Base-by-base conservation (phyloP, 2,797 vertebrate species). In the Myioborus miniatus region DNA sequence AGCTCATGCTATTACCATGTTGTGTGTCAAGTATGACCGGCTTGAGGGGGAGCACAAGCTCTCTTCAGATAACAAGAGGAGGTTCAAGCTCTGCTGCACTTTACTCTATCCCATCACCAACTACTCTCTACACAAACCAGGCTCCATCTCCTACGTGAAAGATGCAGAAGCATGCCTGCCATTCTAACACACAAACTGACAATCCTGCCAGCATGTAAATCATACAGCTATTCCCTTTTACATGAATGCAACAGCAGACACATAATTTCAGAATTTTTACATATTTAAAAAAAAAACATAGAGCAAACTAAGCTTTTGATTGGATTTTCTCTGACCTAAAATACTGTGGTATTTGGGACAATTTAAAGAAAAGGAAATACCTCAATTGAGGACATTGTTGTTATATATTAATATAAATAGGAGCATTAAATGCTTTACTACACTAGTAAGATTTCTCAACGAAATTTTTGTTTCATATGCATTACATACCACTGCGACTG, bases 211-310 rank as follows among this genome's bases (percentile, higher is more conserved):
- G 36, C 39, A 24, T 1, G 8, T 50, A 68, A 67, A 81, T 55
- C 21, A 64, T 11, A 36, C 15, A 69, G 16, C 16, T 20, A 8
- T 11, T 68, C 56, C 64, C 22, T 36, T 77, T 64, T 30, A 32
- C 29, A 37, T 30, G 23, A 80, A 53, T 30, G 8, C 15, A 83
- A 74, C 18, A 77, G n/a, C 36, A 88, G 19, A 47, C 32, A 90
- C 26, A 60, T 8, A 8, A 50, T 27, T 67, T 65, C 67, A 56
- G 34, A 32, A 2, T 37, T 30, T 81, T 53, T 34, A 18, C 18
- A 0, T 14, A 1, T 8, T 62, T 64, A 14, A 46, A 0, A 27
- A 47, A 21, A 23, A 34, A 36, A 8, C 8, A 10, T 8, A 56
- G n/a, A 87, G 75, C 7, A 60, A 70, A 23, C 11, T 58, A 34